phyloP scores from a whole-genome alignment of 2,888 invertebrate species.

The Platynereis dumerilii region DNA sequence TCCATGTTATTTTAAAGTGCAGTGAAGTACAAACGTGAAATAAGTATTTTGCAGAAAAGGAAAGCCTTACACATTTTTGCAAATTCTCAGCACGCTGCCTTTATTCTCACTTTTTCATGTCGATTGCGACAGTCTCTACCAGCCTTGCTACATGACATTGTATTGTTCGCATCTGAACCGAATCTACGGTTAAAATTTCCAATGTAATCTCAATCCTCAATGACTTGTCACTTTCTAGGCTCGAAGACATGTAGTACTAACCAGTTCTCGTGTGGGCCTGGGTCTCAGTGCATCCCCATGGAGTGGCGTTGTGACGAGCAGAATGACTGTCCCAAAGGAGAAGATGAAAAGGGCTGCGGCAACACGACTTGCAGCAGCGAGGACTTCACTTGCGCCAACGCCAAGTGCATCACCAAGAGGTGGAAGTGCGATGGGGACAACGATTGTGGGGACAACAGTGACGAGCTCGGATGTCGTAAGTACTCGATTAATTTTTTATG shows the following conservation, averaged over 20 bases:
- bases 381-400: slow-evolving; percentile 18
- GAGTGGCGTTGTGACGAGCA: slow-evolving; percentile 47
- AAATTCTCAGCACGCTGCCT: too few species aligned
- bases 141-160: too few species aligned
- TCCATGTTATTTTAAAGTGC: too few species aligned
- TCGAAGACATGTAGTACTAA: slow-evolving; percentile 36
- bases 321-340: slow-evolving; percentile 46
- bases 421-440: slow-evolving; percentile 89
- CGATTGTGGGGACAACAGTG: slow-evolving; percentile 50
- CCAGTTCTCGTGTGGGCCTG: slow-evolving; percentile 46
- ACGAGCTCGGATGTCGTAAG: slow-evolving; percentile 41
- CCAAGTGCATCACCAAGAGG: slow-evolving; percentile 74
- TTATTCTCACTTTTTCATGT: too few species aligned
- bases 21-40: too few species aligned
- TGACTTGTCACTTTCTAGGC: slow-evolving; percentile 5
- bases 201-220: too few species aligned
- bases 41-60: too few species aligned
- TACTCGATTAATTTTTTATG: too few species aligned
- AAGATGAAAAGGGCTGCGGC: slow-evolving; percentile 43
- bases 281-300: slow-evolving; percentile 45
- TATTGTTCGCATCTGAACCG: too few species aligned
- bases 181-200: too few species aligned
- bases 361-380: slow-evolving; percentile 14
- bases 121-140: too few species aligned
- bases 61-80: too few species aligned